Percentiles rank a stretch among this genome's conserved stretches.
Conservation (phyloP, 2,888 invertebrate genomes). For the Rotaria magnacalcarata region DNA sequence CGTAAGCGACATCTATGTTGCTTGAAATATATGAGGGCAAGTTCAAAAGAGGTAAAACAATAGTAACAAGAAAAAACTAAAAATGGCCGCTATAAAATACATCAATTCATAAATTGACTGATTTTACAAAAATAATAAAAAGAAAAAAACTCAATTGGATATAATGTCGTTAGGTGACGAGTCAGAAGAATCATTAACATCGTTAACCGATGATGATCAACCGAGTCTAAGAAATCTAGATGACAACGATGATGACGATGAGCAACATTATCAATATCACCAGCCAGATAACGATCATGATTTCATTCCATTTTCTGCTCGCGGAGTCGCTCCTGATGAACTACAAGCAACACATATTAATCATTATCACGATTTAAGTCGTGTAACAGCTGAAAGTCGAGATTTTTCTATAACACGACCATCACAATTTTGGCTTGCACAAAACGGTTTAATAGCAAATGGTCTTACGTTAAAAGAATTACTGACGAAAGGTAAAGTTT, state of each 20-base stretch:
- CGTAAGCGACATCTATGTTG: not conserved
- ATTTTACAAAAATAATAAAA: not conserved
- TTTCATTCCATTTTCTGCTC: conserved; percentile 23
- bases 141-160: not conserved
- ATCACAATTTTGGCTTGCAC: conserved; percentile 56
- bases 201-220: conserved; percentile 23
- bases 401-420: conserved; percentile 53
- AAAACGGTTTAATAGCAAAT: conserved; percentile 54
- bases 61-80: not conserved
- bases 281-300: not conserved
- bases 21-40: too few relatives aligned
- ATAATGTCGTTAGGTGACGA: not conserved
- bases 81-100: conserved; percentile 14
- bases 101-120: not conserved
- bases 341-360: conserved; percentile 58
- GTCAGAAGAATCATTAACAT: not conserved
- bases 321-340: conserved; percentile 53
- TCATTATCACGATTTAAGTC: conserved; percentile 54
- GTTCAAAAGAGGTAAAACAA: not conserved
- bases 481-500: conserved; percentile 55
- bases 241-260: not conserved
- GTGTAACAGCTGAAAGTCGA: conserved; percentile 46
- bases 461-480: conserved; percentile 57
- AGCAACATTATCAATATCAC: not conserved
- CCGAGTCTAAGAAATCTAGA: not conserved